Base-by-base conservation (phyloP, 2,888 invertebrate species). In the Cheilosia vernalis region DNA sequence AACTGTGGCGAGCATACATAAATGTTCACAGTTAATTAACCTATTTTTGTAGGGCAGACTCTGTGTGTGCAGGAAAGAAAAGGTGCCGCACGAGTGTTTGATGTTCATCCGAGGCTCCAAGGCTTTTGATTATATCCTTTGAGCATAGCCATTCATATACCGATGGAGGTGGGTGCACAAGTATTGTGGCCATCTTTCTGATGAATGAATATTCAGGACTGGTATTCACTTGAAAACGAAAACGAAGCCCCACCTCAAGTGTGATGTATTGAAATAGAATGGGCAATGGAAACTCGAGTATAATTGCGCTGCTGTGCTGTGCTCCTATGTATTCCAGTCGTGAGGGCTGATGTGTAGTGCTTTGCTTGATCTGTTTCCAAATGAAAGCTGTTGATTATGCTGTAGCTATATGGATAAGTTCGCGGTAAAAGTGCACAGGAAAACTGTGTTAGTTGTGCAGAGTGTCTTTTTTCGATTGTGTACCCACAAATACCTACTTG, bases 11-110 rank as follows among this genome's bases (percentile, higher is more conserved):
- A 37, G 42, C 30, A 60, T 64, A 40, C 19, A 66, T 19, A 17
- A 66, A 47, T 64, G 21, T 56, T 63, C 64, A 73, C 64, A 73
- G 61, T 61, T 63, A 44, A 74, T 74, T 70, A 80, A 84, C 80
- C 74, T 47, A 69, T 47, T 63, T 83, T 60, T 63, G 24, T 42
- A 61, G 72, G 24, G 13, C 33, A 67, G 60, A 44, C 21, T 21
- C 6, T 24, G 24, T 4, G n/a, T 47, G 24, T 40, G 30, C 17
- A 24, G 24, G 7, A 7, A 10, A 9, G 37, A 37, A 37, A 37
- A 37, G 37, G 37, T 37, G 37, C 37, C 42, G 63, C 30, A 24
- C 0, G 7, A n/a, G 44, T 67, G 13, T 51, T 56, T 44, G 24
- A 64, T 69, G 63, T 19, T 58, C 53, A 61, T 44, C 24, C 47